phyloP scores from a whole-genome alignment of 2,888 invertebrate species.

The Hymenopus coronatus region DNA sequence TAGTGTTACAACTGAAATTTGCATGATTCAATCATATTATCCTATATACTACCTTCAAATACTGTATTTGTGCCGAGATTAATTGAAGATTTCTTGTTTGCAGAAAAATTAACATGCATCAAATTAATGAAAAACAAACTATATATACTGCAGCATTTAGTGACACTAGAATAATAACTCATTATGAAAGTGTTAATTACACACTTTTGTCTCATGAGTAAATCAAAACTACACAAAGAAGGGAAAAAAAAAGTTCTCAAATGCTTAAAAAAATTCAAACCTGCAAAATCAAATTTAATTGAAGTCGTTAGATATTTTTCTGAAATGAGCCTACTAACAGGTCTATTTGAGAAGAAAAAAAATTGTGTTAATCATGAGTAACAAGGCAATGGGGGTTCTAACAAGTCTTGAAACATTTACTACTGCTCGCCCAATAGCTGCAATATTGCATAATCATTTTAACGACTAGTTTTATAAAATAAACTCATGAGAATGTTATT shows the following conservation, averaged over 20 bases:
- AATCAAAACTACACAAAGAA: conserved; percentile 31
- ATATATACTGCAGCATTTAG: not conserved
- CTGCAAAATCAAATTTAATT: conserved; percentile 17
- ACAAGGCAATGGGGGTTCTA: not conserved
- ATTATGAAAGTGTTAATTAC: conserved; percentile 32
- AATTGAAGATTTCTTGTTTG: conserved; percentile 23
- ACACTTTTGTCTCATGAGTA: conserved; percentile 33
- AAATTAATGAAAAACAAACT: not conserved
- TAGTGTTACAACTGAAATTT: conserved; percentile 25
- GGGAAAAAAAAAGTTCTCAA: not conserved
- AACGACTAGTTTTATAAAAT: conserved; percentile 2
- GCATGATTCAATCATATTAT: not conserved
- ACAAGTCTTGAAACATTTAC: not conserved
- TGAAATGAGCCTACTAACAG: not conserved
- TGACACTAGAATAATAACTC: conserved; percentile 23
- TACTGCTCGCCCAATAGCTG: not conserved
- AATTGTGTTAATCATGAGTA: not conserved
- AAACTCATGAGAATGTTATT: not conserved
- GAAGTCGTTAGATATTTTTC: not conserved
- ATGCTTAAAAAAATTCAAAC: conserved; percentile 21
- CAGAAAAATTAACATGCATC: conserved; percentile 22
- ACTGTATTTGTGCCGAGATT: conserved; percentile 27
- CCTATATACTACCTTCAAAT: conserved; percentile 17
- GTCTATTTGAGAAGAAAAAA: not conserved
- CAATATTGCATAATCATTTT: not conserved